Percentiles rank a stretch among this genome's conserved stretches.
phyloP scores from a whole-genome alignment of 2,797 vertebrate species.

The Forpus xanthops region DNA sequence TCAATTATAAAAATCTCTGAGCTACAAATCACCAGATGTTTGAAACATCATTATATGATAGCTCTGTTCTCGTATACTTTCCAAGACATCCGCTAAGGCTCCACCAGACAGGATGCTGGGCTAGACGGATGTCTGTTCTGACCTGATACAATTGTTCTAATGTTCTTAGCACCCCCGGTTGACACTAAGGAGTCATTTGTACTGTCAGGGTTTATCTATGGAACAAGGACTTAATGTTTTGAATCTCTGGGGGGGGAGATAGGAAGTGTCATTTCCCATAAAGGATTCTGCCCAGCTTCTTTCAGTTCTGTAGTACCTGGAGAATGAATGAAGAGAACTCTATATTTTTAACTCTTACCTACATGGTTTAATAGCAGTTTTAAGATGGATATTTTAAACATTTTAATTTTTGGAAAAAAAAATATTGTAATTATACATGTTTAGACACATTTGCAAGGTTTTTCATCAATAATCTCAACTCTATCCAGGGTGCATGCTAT shows the following conservation, averaged over 20 bases:
- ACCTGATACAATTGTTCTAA: constrained; percentile 55
- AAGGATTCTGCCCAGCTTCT: background rate
- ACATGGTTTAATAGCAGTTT: background rate
- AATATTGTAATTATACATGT: background rate
- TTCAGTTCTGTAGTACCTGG: background rate
- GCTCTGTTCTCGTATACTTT: background rate
- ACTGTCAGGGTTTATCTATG: background rate
- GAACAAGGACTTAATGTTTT: background rate
- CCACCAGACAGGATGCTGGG: constrained; percentile 38
- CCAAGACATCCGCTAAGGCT: constrained; percentile 1
- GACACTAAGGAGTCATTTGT: constrained; percentile 20
- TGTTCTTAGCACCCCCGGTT: background rate
- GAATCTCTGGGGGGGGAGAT: background rate
- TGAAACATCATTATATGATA: constrained; percentile 1
- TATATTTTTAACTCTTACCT: background rate
- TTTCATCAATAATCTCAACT: background rate
- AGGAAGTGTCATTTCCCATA: background rate
- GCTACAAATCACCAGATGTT: constrained; percentile 24
- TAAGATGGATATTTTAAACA: background rate
- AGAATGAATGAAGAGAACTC: background rate
- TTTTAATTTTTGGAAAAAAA: background rate
- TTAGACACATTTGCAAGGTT: background rate
- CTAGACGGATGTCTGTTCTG: constrained; percentile 62
- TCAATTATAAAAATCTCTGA: background rate
- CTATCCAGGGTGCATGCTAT: background rate